These are phyloP conservation scores for Ostrea edulis DNA, from an alignment of 1,140 invertebrate genomes.

Conservation along the genomic window DNA sequence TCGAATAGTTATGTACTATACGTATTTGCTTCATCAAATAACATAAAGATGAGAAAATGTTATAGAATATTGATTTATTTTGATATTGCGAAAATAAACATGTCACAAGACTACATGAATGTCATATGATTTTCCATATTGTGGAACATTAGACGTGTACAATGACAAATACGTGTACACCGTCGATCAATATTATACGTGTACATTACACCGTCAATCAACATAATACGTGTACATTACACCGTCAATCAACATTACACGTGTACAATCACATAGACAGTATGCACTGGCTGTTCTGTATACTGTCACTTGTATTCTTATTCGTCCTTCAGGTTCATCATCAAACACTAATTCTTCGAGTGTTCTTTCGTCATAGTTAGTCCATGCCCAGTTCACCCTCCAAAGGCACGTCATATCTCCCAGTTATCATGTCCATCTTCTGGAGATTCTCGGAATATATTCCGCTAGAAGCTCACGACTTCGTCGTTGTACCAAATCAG, in stretches of 20 bases:
- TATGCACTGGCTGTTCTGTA: not conserved
- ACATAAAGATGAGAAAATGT: too few species aligned
- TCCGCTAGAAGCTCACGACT: not conserved
- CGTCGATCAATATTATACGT: too few species aligned
- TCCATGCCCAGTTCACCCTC: not conserved
- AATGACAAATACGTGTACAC: too few species aligned
- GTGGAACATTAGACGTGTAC: too few species aligned
- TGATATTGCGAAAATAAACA: too few species aligned
- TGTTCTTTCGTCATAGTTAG: not conserved
- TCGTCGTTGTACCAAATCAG: not conserved
- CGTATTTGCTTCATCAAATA: too few species aligned
- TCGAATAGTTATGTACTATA: too few species aligned
- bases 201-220: too few species aligned
- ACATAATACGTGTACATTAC: too few species aligned
- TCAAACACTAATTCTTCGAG: not conserved
- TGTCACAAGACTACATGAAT: too few species aligned
- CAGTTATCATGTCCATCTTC: not conserved
- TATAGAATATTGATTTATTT: too few species aligned
- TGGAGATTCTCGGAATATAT: not conserved
- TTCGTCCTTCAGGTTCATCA: not conserved
- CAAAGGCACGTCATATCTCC: not conserved
- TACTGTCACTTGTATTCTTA: not conserved
- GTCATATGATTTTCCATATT: too few species aligned
- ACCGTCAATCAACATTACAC: not conserved
- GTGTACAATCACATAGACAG: not conserved